Base-by-base conservation (phyloP, 2,113 vertebrate species). In the Spea bombifrons region DNA sequence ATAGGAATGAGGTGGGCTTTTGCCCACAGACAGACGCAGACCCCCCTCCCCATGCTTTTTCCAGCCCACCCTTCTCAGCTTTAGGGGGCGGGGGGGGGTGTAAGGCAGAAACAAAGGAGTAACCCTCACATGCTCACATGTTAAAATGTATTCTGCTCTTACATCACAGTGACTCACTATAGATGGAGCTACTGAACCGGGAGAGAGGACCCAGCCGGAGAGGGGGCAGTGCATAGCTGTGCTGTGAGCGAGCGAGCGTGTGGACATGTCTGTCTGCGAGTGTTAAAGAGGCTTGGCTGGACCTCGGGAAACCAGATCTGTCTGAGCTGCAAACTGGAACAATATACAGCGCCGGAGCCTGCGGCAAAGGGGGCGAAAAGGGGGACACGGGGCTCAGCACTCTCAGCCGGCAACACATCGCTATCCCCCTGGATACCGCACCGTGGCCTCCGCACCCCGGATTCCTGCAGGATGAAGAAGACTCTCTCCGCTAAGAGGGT, bases 401-500 rank as follows among this genome's bases (percentile, higher is more conserved):
- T 30, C 17, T 61, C 70, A 83, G 57, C 72, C 78, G 46, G 70
- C 5, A 52, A 3, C 7, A 55, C 47, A 44, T 5, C 67, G 9
- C 12, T 13, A 9, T 12, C 59, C 12, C 61, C 55, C 47, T 64
- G n/a, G 45, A 73, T 47, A 12, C 74, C 53, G 53, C 15, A n/a
- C 57, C 50, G 68, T 76, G 61, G n/a, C n/a, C 55, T 30, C 71
- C 71, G 43, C 61, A 45, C 55, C 68, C 7, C 78, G 13, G 3
- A 69, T 0, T n/a, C 16, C 52, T 88, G 87, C 73, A 88, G 9
- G 83, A 96, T 97, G 95, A 96, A 94, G 92, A 96, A 93, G 79
- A 95, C 91, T 88, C 89, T 90, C 87, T 88, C 91, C 71, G 82
- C 88, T 8, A 94, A 94, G 84, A 84, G 94, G 94, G 95, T 96